phyloP scores from a whole-genome alignment of 2,113 vertebrate genomes.

The Zingel zingel region DNA sequence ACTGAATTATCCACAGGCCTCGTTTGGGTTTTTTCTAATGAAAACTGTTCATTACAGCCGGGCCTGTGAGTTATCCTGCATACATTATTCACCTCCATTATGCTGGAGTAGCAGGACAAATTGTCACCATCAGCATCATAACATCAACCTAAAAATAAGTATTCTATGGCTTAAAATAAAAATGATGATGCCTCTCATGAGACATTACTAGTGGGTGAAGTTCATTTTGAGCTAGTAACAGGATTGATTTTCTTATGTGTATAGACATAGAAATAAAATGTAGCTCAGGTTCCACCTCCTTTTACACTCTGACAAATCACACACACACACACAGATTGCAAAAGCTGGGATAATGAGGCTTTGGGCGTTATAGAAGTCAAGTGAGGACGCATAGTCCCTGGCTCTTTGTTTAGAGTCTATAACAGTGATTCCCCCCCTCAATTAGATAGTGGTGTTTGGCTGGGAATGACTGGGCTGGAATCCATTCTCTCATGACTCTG shows the following conservation, averaged over 20 bases:
- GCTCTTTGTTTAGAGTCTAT: constrained; percentile 76
- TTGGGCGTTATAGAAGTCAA: constrained; percentile 72
- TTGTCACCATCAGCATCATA: background rate
- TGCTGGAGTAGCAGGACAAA: background rate
- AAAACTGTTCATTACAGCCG: background rate
- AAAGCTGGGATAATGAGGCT: constrained; percentile 55
- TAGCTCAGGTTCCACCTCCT: constrained; percentile 57
- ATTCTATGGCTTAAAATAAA: background rate
- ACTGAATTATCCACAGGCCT: background rate
- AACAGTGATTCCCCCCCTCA: constrained; percentile 74
- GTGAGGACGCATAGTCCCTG: constrained; percentile 66
- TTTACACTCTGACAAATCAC: constrained; percentile 51
- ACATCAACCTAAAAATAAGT: background rate
- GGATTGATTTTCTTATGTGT: constrained; percentile 13
- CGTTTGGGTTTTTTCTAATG: background rate
- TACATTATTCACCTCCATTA: background rate
- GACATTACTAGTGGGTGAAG: constrained; percentile 6
- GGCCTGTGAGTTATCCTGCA: background rate
- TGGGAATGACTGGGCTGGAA: constrained; percentile 48
- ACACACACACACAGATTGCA: constrained; percentile 38
- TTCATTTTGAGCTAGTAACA: constrained; percentile 23
- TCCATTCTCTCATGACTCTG: constrained; percentile 78
- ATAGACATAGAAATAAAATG: constrained; percentile 33
- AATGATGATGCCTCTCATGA: constrained; percentile 2
- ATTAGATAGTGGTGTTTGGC: constrained; percentile 72